Conservation (phyloP, 2,113 vertebrate genomes). For the Columba janthina region DNA sequence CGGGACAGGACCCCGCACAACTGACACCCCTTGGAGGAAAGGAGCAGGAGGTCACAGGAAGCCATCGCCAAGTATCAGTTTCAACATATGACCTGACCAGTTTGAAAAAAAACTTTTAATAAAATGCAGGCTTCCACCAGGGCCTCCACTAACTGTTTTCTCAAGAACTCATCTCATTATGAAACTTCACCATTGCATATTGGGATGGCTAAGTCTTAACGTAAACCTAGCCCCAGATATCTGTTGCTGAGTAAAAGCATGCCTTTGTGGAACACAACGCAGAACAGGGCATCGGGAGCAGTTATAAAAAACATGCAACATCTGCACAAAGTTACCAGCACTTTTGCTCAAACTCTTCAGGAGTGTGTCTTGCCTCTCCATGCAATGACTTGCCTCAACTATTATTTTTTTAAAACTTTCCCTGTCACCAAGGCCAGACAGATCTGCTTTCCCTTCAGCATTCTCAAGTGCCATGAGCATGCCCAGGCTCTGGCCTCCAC, state of each 20-base stretch:
- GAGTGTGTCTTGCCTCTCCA: not conserved
- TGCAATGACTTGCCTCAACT: not conserved
- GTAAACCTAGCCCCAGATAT: not conserved
- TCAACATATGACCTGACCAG: not conserved
- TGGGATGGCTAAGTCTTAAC: not conserved
- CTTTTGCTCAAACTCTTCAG: not conserved
- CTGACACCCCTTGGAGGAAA: not conserved
- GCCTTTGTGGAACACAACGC: not conserved
- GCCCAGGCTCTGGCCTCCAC: not conserved
- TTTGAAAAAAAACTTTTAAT: constrained; percentile 16
- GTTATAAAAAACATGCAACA: not conserved
- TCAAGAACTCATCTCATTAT: not conserved
- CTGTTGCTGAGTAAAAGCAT: not conserved
- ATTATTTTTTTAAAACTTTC: not conserved
- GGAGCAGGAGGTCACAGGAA: constrained; percentile 52
- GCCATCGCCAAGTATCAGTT: not conserved
- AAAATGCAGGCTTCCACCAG: not conserved
- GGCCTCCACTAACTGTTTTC: not conserved
- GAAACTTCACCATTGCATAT: not conserved
- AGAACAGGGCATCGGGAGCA: not conserved
- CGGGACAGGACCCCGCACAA: not conserved
- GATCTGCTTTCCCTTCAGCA: not conserved
- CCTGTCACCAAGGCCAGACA: not conserved
- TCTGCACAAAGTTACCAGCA: not conserved
- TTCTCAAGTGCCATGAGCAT: rapidly evolving